These are phyloP conservation scores for Ochropleura leucogaster DNA, from an alignment of 2,888 invertebrate species.

Conservation along the genomic window DNA sequence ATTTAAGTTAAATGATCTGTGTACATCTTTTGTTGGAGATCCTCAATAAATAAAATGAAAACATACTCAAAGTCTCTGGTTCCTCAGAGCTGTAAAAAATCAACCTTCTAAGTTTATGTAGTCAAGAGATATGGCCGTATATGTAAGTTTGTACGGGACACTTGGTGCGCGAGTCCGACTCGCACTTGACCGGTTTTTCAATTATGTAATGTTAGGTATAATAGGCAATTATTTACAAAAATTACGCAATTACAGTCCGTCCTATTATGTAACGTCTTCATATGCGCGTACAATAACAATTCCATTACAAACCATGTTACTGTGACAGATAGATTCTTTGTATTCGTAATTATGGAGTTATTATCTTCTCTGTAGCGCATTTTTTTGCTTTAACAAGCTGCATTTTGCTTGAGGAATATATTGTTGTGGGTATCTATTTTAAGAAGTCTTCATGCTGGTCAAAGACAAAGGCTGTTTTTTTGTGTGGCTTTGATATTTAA, in stretches of 20 bases:
- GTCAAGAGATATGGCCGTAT: no score
- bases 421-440: not conserved
- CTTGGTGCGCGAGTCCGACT: no score
- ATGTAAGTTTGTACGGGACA: no score
- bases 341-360: conserved; percentile 39
- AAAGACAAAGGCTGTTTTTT: not conserved
- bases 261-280: conserved; percentile 48
- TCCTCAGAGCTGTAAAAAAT: no score
- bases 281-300: conserved; percentile 47
- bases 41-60: no score
- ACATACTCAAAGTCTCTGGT: no score
- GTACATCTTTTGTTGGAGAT: no score
- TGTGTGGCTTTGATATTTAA: not conserved
- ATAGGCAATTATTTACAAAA: conserved; percentile 26
- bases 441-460: not conserved
- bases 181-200: not conserved
- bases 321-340: conserved; percentile 50
- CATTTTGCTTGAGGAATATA: conserved; percentile 2
- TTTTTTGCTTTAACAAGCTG: conserved; percentile 19
- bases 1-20: no score
- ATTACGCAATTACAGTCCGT: conserved; percentile 45
- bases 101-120: no score
- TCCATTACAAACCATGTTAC: conserved; percentile 24
- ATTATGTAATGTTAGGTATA: conserved; percentile 16
- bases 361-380: conserved; percentile 26